Percentiles rank a stretch among this genome's conserved stretches.
phyloP scores from a whole-genome alignment of 1,140 invertebrate genomes.

The Zaprionus taronus region DNA sequence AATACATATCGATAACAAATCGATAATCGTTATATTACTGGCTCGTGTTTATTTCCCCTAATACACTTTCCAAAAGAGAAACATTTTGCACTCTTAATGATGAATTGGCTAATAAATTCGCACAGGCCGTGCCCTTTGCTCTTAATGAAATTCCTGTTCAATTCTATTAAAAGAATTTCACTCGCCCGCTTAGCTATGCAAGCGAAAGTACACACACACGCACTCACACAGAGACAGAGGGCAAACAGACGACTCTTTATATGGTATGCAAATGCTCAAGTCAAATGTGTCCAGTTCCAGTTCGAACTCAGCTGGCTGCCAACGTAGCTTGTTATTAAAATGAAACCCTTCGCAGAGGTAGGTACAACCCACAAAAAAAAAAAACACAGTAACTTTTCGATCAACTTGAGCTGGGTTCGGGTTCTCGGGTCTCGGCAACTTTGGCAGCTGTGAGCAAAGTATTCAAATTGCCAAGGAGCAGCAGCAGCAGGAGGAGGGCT shows the following conservation, averaged over 20 bases:
- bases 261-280: constrained; percentile 22
- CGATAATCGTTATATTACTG: no score
- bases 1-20: neutral
- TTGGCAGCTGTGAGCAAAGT: constrained; percentile 31
- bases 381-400: constrained; percentile 70
- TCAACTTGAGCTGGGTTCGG: constrained; percentile 72
- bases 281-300: constrained; percentile 33
- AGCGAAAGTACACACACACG: neutral
- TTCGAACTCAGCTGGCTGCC: constrained; percentile 33
- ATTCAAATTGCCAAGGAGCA: constrained; percentile 47
- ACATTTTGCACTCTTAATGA: neutral
- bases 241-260: neutral
- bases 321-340: constrained; percentile 44
- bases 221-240: neutral
- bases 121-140: neutral
- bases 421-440: constrained; percentile 5
- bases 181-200: constrained; percentile 1
- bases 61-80: neutral
- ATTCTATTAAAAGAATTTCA: neutral
- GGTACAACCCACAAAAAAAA: constrained; percentile 1
- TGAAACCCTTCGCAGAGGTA: constrained; percentile 47
- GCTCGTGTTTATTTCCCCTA: neutral
- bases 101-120: neutral
- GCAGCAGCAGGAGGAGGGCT: neutral
- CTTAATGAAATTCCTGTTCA: constrained; percentile 6